Percentiles rank a stretch among this genome's conserved stretches.
These are phyloP conservation scores for Micromys minutus DNA, from an alignment of 2,113 vertebrate genomes.

Conservation along the genomic window DNA sequence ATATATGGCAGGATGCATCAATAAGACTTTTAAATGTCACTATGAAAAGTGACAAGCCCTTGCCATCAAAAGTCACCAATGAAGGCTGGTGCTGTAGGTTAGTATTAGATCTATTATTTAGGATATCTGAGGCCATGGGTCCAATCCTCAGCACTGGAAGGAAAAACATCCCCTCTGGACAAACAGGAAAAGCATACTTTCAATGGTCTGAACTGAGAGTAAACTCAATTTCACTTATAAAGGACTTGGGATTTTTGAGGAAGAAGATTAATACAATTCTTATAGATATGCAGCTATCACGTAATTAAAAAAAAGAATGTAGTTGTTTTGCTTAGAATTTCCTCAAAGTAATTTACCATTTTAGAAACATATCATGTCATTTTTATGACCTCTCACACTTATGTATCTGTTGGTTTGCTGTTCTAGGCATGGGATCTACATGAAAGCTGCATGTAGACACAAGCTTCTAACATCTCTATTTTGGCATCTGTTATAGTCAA, in stretches of 20 bases:
- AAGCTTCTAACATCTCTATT: background rate
- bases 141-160: background rate
- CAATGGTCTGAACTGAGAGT: conserved; percentile 21
- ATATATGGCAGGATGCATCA: background rate
- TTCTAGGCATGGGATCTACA: background rate
- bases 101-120: background rate
- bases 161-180: background rate
- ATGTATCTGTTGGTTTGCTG: background rate
- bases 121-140: background rate
- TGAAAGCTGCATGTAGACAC: conserved; percentile 8
- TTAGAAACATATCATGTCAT: conserved; percentile 25
- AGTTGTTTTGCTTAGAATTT: conserved; percentile 51
- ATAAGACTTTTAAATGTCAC: background rate
- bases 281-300: conserved; percentile 28
- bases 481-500: background rate
- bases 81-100: background rate
- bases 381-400: conserved; percentile 26
- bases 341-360: conserved; percentile 29
- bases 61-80: background rate
- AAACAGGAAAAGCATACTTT: background rate
- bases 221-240: conserved; percentile 28
- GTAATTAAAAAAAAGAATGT: background rate
- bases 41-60: background rate
- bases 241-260: background rate
- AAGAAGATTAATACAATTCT: conserved; percentile 21